phyloP scores from a whole-genome alignment of 1,140 invertebrate genomes.

The Drosophila tropicalis region DNA sequence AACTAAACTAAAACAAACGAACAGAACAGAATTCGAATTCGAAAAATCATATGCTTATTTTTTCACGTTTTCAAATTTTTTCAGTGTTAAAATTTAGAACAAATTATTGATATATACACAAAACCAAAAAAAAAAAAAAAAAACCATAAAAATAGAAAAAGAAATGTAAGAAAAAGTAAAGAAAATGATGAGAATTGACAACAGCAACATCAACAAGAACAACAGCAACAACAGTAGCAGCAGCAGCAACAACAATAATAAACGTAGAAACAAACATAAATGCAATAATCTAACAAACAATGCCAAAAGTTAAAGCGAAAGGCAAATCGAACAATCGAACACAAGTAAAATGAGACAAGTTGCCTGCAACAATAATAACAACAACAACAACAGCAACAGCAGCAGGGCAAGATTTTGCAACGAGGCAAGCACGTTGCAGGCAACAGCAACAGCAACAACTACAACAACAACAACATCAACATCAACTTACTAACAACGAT shows the following conservation, averaged over 20 bases:
- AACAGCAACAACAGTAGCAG: not conserved
- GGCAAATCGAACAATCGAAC: constrained; percentile 44
- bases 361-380: constrained; percentile 45
- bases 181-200: constrained; percentile 6
- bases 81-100: constrained; percentile 43
- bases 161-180: not conserved
- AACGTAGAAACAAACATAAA: constrained; percentile 14
- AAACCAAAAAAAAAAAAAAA: constrained; percentile 40
- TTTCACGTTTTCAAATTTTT: constrained; percentile 17
- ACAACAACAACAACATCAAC: constrained; percentile 12
- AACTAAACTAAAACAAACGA: not conserved
- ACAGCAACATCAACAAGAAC: not conserved
- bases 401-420: constrained; percentile 11
- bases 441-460: constrained; percentile 16
- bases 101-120: not conserved
- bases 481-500: constrained; percentile 21
- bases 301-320: constrained; percentile 57
- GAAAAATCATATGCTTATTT: not conserved
- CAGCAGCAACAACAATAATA: constrained; percentile 26
- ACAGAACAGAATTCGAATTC: not conserved
- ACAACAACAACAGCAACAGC: constrained; percentile 28
- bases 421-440: constrained; percentile 43
- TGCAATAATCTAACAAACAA: constrained; percentile 47
- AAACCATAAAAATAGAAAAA: constrained; percentile 3
- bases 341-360: constrained; percentile 62